Base-by-base conservation (phyloP, 1,140 invertebrate genomes). In the Ganaspis sp. region DNA sequence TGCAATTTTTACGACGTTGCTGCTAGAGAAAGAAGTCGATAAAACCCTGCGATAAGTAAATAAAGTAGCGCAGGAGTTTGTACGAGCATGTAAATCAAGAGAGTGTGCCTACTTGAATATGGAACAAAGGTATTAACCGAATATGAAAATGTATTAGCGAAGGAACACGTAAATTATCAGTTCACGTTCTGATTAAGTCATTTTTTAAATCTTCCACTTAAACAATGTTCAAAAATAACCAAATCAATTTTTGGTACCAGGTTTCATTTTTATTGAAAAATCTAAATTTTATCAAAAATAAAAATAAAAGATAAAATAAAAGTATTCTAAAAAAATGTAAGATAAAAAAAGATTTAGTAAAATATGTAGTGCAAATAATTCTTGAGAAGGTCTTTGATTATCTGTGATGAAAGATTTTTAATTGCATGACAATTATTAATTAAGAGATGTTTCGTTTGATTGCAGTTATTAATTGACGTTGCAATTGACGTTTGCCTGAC, bases 41-140 rank as follows among this genome's bases (percentile, higher is more conserved):
- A 64, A 64, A 64, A 23, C 54, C 12, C 9, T 29, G 23, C 54
- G 54, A 64, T 64, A 64, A 64, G 54, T 64, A 64, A 64, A 64
- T 64, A 64, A 64, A 64, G 54, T 64, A 64, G 54, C 21, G 54
- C 54, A 64, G 23, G 54, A 26, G 54, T 64, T 64, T 64, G 54
- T 64, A 29, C 21, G 54, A 64, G 54, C 54, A 64, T 64, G 19
- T 64, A 29, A 64, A 64, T 64, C 54, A 64, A 64, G 23, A 64
- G 54, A 64, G 23, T 64, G 23, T 64, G 54, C 21, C 54, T 29
- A 29, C 54, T 64, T 64, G 54, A 64, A 64, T 64, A 64, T 64
- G 54, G 54, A 64, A 64, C 54, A 29, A 64, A 64, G 23, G 54
- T 64, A 64, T 64, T 64, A 64, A 64, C 21, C 21, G 54, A 64